Base-by-base conservation (phyloP, 2,888 invertebrate genomes). In the Furcula furcula region DNA sequence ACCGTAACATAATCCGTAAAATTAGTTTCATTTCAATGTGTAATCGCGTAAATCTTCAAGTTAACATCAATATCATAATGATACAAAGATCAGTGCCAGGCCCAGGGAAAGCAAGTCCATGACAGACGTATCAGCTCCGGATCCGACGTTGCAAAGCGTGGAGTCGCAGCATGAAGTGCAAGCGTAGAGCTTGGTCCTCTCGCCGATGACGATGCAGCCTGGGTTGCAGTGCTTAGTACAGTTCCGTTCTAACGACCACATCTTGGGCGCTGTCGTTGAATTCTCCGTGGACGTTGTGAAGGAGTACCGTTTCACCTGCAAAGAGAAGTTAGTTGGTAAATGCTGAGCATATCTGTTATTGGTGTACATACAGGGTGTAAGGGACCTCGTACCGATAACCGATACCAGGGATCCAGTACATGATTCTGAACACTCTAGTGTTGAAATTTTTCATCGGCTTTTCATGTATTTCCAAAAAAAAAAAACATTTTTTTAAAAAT, bases 201-300 rank as follows among this genome's bases (percentile, higher is more conserved):
- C 97, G 0, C 97, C 97, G 49, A 97, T 96, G 30, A 96, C 92
- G 61, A 97, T 96, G 79, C 96, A 97, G 7, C 96, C 96, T 0
- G 95, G 92, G 55, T 96, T 95, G 76, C 97, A 97, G 62, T 92
- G 93, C 57, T 93, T 93, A 0, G 94, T 92, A 69, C 97, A 97
- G 69, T 94, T 94, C 7, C 97, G 90, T 71, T 96, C 95, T 36
- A 96, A 68, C 0, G 95, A 93, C 96, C 96, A 97, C 90, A 95
- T 92, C 70, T 93, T 93, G 20, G 83, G 67, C 30, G 83, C 86
- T 0, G 93, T 93, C 6, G 91, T 92, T 0, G 95, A 94, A 68
- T 96, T 95, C 66, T 95, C 95, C 0, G 93, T 95, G 34, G 94
- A 94, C 2, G 94, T 94, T 4, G 95, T 95, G 76, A 94, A 95